These are phyloP conservation scores for Penaeus indicus DNA, from an alignment of 1,140 invertebrate species.

Conservation along the genomic window DNA sequence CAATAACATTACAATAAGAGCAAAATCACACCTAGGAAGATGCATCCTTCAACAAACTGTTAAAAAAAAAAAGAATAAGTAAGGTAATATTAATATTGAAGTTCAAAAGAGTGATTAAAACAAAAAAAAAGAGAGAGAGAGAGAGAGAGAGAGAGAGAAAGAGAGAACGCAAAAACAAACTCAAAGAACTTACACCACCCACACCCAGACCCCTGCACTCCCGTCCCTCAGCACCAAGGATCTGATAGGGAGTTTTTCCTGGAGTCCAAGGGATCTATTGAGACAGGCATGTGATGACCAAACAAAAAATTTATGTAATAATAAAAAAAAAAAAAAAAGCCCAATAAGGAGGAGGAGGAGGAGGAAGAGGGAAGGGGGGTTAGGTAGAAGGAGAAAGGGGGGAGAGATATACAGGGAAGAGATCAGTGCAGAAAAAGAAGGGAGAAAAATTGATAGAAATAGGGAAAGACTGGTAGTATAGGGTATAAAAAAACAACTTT, in stretches of 20 bases:
- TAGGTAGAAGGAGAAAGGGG: not conserved
- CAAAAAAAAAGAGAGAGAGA: not conserved
- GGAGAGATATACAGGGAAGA: not conserved
- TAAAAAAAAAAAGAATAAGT: not conserved
- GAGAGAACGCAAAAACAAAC: constrained; percentile 17
- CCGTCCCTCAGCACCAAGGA: constrained; percentile 39
- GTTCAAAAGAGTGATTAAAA: not conserved
- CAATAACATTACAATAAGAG: too few species aligned
- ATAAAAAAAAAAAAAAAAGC: constrained; percentile 25
- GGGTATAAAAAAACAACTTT: too few species aligned
- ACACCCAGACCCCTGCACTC: constrained; percentile 37
- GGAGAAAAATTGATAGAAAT: not conserved
- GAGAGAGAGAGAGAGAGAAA: not conserved
- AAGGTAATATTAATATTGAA: not conserved
- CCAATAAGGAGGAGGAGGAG: not conserved
- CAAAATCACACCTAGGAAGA: not conserved
- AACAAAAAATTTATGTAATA: constrained; percentile 1
- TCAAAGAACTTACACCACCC: constrained; percentile 35
- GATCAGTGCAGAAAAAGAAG: not conserved
- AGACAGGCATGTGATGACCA: constrained; percentile 47
- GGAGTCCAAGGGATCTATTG: constrained; percentile 36
- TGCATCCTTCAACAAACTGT: not conserved
- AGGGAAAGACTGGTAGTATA: not conserved
- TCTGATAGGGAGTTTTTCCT: constrained; percentile 38
- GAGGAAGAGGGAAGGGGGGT: not conserved